Percentiles rank a stretch among this genome's conserved stretches.
These are phyloP conservation scores for Lateolabrax maculatus DNA, from an alignment of 2,797 vertebrate genomes.

Conservation along the genomic window DNA sequence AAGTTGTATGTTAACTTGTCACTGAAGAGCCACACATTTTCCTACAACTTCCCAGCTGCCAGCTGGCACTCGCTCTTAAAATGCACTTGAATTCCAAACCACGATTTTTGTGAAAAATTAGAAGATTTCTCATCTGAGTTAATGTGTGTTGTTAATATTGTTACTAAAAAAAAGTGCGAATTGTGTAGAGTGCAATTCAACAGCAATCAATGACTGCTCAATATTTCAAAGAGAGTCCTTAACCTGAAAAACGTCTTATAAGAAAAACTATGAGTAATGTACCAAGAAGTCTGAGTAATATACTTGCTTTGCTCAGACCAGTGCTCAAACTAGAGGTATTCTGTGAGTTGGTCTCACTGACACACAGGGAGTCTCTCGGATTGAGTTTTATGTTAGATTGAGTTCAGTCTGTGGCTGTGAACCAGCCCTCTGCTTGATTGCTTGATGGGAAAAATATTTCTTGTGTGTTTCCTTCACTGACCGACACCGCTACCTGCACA, in stretches of 20 bases:
- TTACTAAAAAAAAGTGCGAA: neutral
- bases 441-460: constrained; percentile 52
- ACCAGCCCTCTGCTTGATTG: constrained; percentile 39
- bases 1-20: constrained; percentile 37
- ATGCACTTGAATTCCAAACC: constrained; percentile 14
- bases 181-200: constrained; percentile 4
- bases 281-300: neutral
- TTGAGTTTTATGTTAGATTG: constrained; percentile 55
- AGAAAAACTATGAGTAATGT: neutral
- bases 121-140: constrained; percentile 12
- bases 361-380: constrained; percentile 25
- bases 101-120: constrained; percentile 16
- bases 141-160: constrained; percentile 10
- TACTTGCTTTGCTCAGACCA: neutral
- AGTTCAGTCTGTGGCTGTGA: constrained; percentile 39
- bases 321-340: neutral
- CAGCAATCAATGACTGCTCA: neutral
- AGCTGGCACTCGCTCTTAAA: constrained; percentile 21
- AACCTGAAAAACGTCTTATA: neutral
- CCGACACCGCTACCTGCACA: constrained; percentile 16
- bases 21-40: constrained; percentile 25
- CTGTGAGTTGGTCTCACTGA: constrained; percentile 26
- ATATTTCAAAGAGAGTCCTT: constrained; percentile 11
- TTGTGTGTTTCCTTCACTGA: constrained; percentile 42
- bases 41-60: constrained; percentile 32